These are phyloP conservation scores for Aviceda subcristata DNA, from an alignment of 2,113 vertebrate species.

Conservation along the genomic window DNA sequence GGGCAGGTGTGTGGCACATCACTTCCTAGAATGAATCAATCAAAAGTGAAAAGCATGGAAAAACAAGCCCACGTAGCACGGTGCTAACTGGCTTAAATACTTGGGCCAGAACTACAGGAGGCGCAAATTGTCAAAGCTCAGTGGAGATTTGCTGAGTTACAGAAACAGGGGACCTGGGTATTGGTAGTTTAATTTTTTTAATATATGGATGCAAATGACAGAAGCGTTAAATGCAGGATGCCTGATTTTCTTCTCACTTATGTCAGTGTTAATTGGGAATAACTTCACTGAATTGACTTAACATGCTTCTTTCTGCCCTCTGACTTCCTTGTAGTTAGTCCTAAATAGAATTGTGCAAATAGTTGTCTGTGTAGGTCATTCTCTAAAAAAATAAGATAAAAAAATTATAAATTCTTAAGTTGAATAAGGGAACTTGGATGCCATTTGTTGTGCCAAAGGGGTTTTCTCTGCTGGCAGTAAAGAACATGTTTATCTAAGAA, in stretches of 20 bases:
- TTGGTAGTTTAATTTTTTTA: not conserved
- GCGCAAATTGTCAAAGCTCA: not conserved
- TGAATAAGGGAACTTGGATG: not conserved
- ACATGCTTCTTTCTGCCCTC: not conserved
- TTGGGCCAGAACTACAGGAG: not conserved
- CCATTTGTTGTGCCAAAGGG: not conserved
- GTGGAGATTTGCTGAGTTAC: not conserved
- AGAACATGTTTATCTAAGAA: not conserved
- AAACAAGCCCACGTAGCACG: not conserved
- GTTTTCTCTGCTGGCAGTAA: not conserved
- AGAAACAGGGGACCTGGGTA: not conserved
- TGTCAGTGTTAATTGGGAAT: not conserved
- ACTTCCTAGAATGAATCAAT: not conserved
- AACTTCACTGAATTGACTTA: not conserved
- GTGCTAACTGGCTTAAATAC: not conserved
- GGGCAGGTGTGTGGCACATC: not conserved
- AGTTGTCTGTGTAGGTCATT: not conserved
- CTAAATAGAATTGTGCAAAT: not conserved
- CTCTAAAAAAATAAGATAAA: not conserved
- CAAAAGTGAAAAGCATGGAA: not conserved
- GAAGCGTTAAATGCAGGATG: not conserved
- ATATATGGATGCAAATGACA: not conserved
- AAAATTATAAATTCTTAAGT: not conserved
- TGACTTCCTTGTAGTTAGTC: not conserved
- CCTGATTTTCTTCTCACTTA: not conserved